Evolutionary conservation across 1,140 invertebrate species (phyloP).

Genomic region (Drosophila kanapiae): DNA sequence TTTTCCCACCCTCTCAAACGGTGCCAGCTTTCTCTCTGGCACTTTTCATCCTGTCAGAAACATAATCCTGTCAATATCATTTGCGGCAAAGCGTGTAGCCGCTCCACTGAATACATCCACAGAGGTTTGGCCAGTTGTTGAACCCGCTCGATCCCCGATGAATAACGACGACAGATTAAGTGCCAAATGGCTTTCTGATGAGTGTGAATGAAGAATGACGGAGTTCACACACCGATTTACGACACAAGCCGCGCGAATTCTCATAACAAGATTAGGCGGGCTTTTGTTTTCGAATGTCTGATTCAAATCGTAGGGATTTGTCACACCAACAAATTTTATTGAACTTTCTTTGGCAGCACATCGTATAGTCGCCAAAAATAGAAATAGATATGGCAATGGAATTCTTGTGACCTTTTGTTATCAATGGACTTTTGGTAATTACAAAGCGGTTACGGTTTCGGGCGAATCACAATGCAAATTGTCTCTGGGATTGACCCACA

Average conservation of each 20-base stretch:
- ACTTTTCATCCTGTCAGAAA: constrained; percentile 38
- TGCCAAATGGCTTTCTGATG: constrained; percentile 55
- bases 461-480: constrained; percentile 53
- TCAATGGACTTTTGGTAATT: constrained; percentile 35
- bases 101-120: constrained; percentile 17
- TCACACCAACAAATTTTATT: constrained; percentile 18
- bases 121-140: constrained; percentile 31
- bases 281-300: constrained; percentile 21
- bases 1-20: constrained; percentile 33
- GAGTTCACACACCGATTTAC: constrained; percentile 29
- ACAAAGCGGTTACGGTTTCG: constrained; percentile 39
- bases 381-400: constrained; percentile 10
- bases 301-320: constrained; percentile 22
- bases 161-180: constrained; percentile 15
- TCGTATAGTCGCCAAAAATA: constrained; percentile 3
- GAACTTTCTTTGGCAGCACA: constrained; percentile 25
- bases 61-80: constrained; percentile 41
- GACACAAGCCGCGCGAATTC: constrained; percentile 29
- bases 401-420: constrained; percentile 26
- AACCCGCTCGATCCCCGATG: constrained; percentile 29
- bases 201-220: constrained; percentile 43
- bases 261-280: constrained; percentile 25
- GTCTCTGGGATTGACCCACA: constrained; percentile 35
- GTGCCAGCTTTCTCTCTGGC: constrained; percentile 37
- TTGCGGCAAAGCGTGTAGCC: constrained; percentile 25